Evolutionary conservation across 2,113 vertebrate genomes (phyloP).

Genomic region (Scophthalmus maximus): DNA sequence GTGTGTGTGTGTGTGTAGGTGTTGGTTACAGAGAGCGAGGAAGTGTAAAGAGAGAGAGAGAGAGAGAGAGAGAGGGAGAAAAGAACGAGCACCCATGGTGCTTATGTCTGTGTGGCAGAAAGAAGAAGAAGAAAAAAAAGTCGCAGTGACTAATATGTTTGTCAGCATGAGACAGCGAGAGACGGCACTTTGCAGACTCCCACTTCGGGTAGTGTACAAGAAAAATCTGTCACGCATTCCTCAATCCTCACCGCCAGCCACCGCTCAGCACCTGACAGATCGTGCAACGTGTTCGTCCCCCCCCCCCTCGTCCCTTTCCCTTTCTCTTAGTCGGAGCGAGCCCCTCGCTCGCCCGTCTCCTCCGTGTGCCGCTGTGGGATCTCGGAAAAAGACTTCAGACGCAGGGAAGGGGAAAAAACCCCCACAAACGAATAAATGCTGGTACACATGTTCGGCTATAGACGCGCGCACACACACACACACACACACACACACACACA

Average conservation of each 20-base stretch:
- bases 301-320: conserved; percentile 21
- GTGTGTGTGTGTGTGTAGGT: conserved; percentile 50
- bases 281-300: conserved; percentile 62
- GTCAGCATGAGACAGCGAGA: conserved; percentile 64
- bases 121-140: conserved; percentile 6
- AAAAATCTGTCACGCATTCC: conserved; percentile 70
- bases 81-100: conserved; percentile 37
- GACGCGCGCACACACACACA: background rate
- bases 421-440: too few relatives aligned
- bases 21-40: conserved; percentile 39
- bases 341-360: conserved; percentile 51
- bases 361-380: conserved; percentile 71
- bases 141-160: conserved; percentile 71
- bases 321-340: conserved; percentile 45
- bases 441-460: too few relatives aligned
- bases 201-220: conserved; percentile 69
- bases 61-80: conserved; percentile 15
- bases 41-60: conserved; percentile 10
- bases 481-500: conserved; percentile 2
- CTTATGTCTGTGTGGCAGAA: conserved; percentile 13
- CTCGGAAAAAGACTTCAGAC: conserved; percentile 69
- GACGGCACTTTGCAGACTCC: conserved; percentile 57
- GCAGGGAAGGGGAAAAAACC: conserved; percentile 11
- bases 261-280: conserved; percentile 74
- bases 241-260: conserved; percentile 62